Evolutionary conservation across 2,888 invertebrate genomes (phyloP).

Genomic region (Bedellia somnulentella): DNA sequence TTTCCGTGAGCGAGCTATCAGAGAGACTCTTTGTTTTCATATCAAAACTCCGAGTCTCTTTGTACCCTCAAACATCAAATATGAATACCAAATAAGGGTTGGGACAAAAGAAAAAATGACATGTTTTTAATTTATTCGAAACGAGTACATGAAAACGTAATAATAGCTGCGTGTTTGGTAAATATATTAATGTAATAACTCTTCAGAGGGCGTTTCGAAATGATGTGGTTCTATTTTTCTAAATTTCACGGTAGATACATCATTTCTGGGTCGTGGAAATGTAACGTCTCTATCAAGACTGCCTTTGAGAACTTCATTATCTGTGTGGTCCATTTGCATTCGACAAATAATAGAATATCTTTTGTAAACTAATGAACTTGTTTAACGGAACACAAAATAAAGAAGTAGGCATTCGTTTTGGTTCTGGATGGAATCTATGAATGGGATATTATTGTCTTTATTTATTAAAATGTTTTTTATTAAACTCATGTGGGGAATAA

Average conservation of each 20-base stretch:
- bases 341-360: too few species aligned
- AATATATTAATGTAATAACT: constrained; percentile 58
- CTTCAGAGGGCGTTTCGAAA: constrained; percentile 36
- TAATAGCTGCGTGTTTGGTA: constrained; percentile 58
- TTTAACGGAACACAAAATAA: too few species aligned
- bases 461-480: too few species aligned
- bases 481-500: too few species aligned
- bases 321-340: too few species aligned
- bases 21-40: constrained; percentile 34
- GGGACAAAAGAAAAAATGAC: constrained; percentile 57
- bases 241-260: constrained; percentile 57
- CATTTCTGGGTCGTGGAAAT: constrained; percentile 38
- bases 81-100: constrained; percentile 62
- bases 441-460: too few species aligned
- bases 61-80: constrained; percentile 57
- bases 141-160: constrained; percentile 59
- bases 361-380: too few species aligned
- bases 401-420: too few species aligned
- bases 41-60: constrained; percentile 46
- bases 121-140: constrained; percentile 56
- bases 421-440: too few species aligned
- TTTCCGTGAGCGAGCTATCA: constrained; percentile 40
- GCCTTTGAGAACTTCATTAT: too few species aligned
- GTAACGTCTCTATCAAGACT: constrained; percentile 41
- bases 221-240: constrained; percentile 37